Base-by-base conservation (phyloP, 2,113 vertebrate species). In the Myxocyprinus asiaticus region DNA sequence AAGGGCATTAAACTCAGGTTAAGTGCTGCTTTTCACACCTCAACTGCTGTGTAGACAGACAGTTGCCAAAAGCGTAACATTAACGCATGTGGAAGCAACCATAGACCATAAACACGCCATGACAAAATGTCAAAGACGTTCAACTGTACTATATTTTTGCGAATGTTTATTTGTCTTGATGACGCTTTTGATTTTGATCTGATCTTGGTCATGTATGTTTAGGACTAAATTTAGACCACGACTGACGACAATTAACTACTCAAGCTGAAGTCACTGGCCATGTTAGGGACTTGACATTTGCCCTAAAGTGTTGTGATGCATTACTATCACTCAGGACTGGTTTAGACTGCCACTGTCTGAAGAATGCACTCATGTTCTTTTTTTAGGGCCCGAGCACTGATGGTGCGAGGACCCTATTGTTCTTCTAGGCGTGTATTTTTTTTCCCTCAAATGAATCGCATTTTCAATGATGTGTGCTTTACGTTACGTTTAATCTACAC, bases 1-100 rank as follows among this genome's bases (percentile, higher is more conserved):
- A 82, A 85, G 73, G 82, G 83, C 83, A 81, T 88, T 83, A 86
- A 66, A 44, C 83, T 84, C 81, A 86, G 86, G 84, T 90, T 88
- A 79, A 88, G 81, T 67, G 56, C 80, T 85, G 82, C 79, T 75
- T 82, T 86, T 82, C 47, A 79, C 47, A 58, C 69, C 55, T 75
- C 68, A 15, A 42, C 81, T 43, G 53, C 62, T 48, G 47, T 48
- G 6, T 81, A 73, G 22, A 33, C 22, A 33, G 71, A 80, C 86
- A 79, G 17, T 70, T 67, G 71, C 79, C 74, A 68, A 77, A 48
- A 48, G 47, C 5, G 47, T 48, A 33, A 33, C 47, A 7, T 48
- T 6, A 9, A 9, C 2, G 6, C 47, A 9, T 7, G 47, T 9
- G 47, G 9, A 65, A 51, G 69, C 33, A 22, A n/a, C 8, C 55